Evolutionary conservation across 2,797 vertebrate genomes (phyloP).

Genomic region (Parambassis ranga): DNA sequence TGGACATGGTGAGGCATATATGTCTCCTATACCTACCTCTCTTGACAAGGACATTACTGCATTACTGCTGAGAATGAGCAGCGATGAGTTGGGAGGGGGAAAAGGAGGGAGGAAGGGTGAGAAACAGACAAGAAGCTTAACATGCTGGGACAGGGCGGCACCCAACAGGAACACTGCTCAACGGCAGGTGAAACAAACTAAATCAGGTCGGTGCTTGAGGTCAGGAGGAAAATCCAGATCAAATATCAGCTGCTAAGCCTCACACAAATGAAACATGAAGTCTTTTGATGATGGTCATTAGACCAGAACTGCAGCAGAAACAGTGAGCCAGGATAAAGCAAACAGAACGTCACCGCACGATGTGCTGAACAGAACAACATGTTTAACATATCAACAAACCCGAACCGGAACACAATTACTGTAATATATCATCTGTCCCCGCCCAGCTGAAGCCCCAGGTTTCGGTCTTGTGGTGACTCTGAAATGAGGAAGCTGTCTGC

Average conservation of each 20-base stretch:
- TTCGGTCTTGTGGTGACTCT: too few relatives aligned
- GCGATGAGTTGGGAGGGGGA: conserved; percentile 6
- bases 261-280: too few relatives aligned
- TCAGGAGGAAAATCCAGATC: background rate
- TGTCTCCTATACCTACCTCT: conserved; percentile 62
- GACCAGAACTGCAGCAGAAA: too few relatives aligned
- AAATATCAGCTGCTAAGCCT: background rate
- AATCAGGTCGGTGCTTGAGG: background rate
- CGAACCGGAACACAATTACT: too few relatives aligned
- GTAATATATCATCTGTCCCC: too few relatives aligned
- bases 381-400: too few relatives aligned
- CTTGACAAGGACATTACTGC: conserved; percentile 57
- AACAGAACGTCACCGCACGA: too few relatives aligned
- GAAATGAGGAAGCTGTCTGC: too few relatives aligned
- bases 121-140: conserved; percentile 49
- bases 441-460: too few relatives aligned
- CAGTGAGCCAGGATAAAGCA: too few relatives aligned
- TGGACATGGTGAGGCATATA: background rate
- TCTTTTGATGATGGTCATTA: too few relatives aligned
- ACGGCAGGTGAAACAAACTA: background rate
- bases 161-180: background rate
- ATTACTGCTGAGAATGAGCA: conserved; percentile 51
- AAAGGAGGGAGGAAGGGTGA: background rate
- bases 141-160: conserved; percentile 30
- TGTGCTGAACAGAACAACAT: too few relatives aligned